phyloP scores from a whole-genome alignment of 1,140 invertebrate species.

The Pentalonia nigronervosa region DNA sequence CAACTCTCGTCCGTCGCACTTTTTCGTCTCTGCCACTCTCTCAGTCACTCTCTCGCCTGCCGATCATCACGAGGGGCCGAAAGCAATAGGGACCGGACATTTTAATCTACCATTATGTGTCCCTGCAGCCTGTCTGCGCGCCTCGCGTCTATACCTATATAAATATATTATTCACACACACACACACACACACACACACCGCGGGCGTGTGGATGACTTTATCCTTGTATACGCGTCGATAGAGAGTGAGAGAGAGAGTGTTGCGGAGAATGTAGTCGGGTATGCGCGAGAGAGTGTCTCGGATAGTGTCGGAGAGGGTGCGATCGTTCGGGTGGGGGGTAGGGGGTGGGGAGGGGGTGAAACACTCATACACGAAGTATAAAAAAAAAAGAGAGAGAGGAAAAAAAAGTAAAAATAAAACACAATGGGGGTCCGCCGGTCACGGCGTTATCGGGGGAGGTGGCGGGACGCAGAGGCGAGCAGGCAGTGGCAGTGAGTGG shows the following conservation, averaged over 20 bases:
- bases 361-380: constrained; percentile 50
- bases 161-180: not conserved
- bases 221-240: not conserved
- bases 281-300: not conserved
- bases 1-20: not conserved
- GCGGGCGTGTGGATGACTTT: not conserved
- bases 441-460: constrained; percentile 10
- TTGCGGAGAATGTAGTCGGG: not conserved
- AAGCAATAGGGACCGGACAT: constrained; percentile 31
- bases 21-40: not conserved
- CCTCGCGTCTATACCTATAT: not conserved
- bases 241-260: not conserved
- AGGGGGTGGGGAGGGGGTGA: not conserved
- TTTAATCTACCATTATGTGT: constrained; percentile 55
- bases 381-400: not conserved
- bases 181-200: not conserved
- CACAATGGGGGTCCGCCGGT: constrained; percentile 44
- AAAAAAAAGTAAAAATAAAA: constrained; percentile 35
- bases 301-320: not conserved
- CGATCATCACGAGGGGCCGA: not conserved
- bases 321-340: not conserved
- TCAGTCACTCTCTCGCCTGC: not conserved
- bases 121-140: constrained; percentile 20
- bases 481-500: constrained; percentile 49
- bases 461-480: not conserved